Evolutionary conservation across 2,797 vertebrate genomes (phyloP).

Genomic region (Numenius phaeopus): DNA sequence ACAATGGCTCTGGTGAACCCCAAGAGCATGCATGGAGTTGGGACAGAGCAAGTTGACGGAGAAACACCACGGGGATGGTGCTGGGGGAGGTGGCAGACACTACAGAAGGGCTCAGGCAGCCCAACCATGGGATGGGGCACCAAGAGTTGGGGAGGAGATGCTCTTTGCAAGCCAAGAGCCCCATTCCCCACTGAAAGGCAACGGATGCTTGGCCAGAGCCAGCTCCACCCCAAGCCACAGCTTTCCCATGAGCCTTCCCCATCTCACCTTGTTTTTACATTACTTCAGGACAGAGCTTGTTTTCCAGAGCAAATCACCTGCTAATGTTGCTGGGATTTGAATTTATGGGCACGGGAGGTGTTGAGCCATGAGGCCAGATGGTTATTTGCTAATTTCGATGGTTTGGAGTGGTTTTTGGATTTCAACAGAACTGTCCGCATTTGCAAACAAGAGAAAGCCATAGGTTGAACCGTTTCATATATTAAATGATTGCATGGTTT

Average conservation of each 20-base stretch:
- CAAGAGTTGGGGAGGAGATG: not conserved
- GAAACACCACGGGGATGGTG: accelerated
- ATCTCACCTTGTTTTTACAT: conserved; percentile 53
- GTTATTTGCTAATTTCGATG: conserved; percentile 46
- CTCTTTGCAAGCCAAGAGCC: not conserved
- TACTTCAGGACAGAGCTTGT: not conserved
- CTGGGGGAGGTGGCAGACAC: not conserved
- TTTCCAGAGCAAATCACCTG: conserved; percentile 38
- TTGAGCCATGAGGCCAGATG: conserved; percentile 59
- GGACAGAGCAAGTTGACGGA: not conserved
- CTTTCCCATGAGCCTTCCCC: not conserved
- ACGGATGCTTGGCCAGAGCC: not conserved
- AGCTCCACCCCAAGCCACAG: not conserved
- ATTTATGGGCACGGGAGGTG: conserved; percentile 62
- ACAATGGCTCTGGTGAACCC: not conserved
- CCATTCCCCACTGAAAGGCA: not conserved
- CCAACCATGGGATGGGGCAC: not conserved
- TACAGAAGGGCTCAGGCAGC: not conserved
- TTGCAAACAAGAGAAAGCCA: not conserved
- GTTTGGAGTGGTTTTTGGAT: conserved; percentile 32
- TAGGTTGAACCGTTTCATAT: not conserved
- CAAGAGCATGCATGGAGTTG: accelerated
- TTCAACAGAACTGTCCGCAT: not conserved
- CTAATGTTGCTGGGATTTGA: conserved; percentile 36
- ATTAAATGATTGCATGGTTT: conserved; percentile 33